These are phyloP conservation scores for Lontra canadensis DNA, from an alignment of 2,113 vertebrate species.

Conservation along the genomic window DNA sequence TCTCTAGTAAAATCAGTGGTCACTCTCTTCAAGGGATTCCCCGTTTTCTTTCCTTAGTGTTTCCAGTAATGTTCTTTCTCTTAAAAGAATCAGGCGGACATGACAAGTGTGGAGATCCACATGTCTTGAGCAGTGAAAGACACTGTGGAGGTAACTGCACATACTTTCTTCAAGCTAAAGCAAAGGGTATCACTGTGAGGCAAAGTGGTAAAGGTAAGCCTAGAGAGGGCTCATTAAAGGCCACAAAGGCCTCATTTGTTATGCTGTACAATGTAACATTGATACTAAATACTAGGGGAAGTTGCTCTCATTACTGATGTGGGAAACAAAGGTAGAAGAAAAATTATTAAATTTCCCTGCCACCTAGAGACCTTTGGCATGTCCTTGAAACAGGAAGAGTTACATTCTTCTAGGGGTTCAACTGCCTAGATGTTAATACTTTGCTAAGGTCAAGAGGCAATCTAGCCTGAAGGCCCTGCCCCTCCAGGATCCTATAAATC, in stretches of 20 bases:
- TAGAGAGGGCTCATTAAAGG: not conserved
- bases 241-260: not conserved
- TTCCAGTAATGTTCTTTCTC: not conserved
- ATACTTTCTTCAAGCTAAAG: not conserved
- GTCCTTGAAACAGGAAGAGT: too few species aligned
- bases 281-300: not conserved
- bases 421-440: too few species aligned
- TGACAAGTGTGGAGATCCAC: not conserved
- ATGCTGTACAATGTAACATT: not conserved
- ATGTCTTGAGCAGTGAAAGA: not conserved
- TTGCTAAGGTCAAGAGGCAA: too few species aligned
- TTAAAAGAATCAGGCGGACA: not conserved
- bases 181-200: not conserved
- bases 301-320: not conserved
- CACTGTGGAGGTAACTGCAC: not conserved
- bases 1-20: not conserved
- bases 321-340: too few species aligned
- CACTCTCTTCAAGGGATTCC: not conserved
- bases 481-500: too few species aligned
- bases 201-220: not conserved
- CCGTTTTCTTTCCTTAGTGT: not conserved
- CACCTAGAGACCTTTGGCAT: too few species aligned
- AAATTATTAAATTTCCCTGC: too few species aligned
- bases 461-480: too few species aligned
- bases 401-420: too few species aligned